Conservation (phyloP, 2,113 vertebrate genomes). For the Seriola rivoliana region DNA sequence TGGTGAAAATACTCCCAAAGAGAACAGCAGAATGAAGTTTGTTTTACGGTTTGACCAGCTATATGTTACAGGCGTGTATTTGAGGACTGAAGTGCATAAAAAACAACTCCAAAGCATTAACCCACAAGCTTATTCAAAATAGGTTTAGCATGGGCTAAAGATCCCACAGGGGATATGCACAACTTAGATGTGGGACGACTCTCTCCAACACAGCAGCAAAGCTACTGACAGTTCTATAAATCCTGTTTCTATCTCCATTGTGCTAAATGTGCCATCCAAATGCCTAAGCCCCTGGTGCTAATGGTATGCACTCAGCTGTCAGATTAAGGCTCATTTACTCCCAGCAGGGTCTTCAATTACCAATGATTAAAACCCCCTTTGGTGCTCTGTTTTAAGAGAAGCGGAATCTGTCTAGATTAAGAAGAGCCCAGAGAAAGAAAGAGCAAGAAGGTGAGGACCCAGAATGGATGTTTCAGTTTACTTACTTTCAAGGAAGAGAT, state of each 20-base stretch:
- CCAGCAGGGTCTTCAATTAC: constrained; percentile 83
- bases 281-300: constrained; percentile 63
- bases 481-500: background rate
- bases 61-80: background rate
- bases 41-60: constrained; percentile 4
- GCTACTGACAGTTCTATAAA: constrained; percentile 49
- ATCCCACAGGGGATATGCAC: constrained; percentile 5
- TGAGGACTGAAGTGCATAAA: constrained; percentile 10
- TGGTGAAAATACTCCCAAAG: constrained; percentile 1
- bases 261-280: constrained; percentile 56
- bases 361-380: constrained; percentile 78
- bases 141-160: constrained; percentile 33
- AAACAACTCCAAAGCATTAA: constrained; percentile 32
- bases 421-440: constrained; percentile 21
- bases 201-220: background rate
- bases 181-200: constrained; percentile 3
- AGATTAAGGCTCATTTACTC: constrained; percentile 82
- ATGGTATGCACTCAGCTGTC: constrained; percentile 76
- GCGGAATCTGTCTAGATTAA: constrained; percentile 58
- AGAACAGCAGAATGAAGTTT: background rate
- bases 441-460: background rate
- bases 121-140: constrained; percentile 34
- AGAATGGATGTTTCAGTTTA: constrained; percentile 15
- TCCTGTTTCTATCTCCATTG: constrained; percentile 42
- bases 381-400: constrained; percentile 64